These are phyloP conservation scores for Microctonus hyperodae DNA, from an alignment of 2,888 invertebrate species.

Conservation along the genomic window DNA sequence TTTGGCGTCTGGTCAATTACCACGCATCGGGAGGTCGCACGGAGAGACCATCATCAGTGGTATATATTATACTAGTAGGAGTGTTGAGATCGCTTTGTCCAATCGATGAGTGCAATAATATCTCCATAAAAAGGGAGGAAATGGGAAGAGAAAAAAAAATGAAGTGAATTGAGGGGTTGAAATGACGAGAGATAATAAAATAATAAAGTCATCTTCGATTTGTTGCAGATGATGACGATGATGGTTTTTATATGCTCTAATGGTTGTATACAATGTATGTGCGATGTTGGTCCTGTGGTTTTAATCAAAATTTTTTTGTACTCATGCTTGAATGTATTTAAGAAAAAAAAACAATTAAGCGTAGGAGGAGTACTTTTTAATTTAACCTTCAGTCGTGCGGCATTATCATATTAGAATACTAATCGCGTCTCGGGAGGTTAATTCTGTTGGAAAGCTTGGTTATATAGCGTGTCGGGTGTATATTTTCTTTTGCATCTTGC, in stretches of 20 bases:
- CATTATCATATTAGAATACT: constrained; percentile 26
- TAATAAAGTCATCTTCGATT: constrained; percentile 22
- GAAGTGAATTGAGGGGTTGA: background rate
- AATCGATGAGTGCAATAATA: background rate
- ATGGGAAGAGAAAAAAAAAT: background rate
- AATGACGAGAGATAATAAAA: constrained; percentile 2
- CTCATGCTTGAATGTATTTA: too few relatives aligned
- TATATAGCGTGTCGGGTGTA: constrained; percentile 19
- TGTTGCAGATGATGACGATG: too few relatives aligned
- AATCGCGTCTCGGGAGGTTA: constrained; percentile 23
- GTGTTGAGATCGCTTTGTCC: constrained; percentile 32
- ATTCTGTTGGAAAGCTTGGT: constrained; percentile 19
- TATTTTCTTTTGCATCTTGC: constrained; percentile 13
- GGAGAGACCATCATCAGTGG: constrained; percentile 30
- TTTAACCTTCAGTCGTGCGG: constrained; percentile 13
- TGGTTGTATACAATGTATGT: too few relatives aligned
- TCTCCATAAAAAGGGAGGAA: background rate
- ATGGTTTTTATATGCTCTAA: background rate
- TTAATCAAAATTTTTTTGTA: constrained; percentile 9
- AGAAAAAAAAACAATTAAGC: constrained; percentile 5
- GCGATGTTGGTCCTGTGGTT: background rate
- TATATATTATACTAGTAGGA: background rate
- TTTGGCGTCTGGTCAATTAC: constrained; percentile 51
- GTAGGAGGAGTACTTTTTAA: constrained; percentile 12
- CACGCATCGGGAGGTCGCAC: constrained; percentile 35